Evolutionary conservation across 2,113 vertebrate species (phyloP), one percentile per base, ranked within the genome.

Genomic region (Chaetodon auriga): DNA sequence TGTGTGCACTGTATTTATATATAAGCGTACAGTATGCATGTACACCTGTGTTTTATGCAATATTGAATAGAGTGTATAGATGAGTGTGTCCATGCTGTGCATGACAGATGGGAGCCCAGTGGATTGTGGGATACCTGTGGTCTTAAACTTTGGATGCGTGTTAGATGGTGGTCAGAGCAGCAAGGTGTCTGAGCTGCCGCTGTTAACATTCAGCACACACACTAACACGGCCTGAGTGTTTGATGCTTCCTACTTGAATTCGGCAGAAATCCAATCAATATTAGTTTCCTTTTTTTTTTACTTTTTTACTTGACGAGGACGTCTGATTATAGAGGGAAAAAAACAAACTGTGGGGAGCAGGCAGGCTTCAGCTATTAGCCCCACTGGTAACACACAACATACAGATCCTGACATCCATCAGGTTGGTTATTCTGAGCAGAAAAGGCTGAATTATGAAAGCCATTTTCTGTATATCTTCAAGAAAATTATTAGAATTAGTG

Each of bases 51-150:
- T 41, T 45, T 70, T 25, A 69, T 5, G 3, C 35, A 35, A 30
- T 30, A 30, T 30, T 30, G 13, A 18, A 21, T 21, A 14, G 30
- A 71, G 35, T 68, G n/a, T 60, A 36, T 57, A 45, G 8, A 55
- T 70, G 45, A 13, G 49, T 48, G 19, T 38, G 19, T 63, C 19
- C 68, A 49, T 63, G 53, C 43, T 76, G 78, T 58, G 55, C 0
- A 2, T 46, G 36, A 66, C 80, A 83, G 76, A 81, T 78, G 62
- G 69, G 9, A 64, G 61, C 73, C 5, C 63, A 68, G 64, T 51
- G 46, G 51, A 69, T 62, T 55, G 58, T 58, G 57, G 69, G 78
- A 81, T 64, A 45, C 62, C 66, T 64, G 38, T 63, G 36, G 62
- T 0, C 18, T 49, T 68, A 45, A 63, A 64, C 45, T 65, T 23